phyloP scores from a whole-genome alignment of 2,888 invertebrate species.

The Halocaridina rubra region DNA sequence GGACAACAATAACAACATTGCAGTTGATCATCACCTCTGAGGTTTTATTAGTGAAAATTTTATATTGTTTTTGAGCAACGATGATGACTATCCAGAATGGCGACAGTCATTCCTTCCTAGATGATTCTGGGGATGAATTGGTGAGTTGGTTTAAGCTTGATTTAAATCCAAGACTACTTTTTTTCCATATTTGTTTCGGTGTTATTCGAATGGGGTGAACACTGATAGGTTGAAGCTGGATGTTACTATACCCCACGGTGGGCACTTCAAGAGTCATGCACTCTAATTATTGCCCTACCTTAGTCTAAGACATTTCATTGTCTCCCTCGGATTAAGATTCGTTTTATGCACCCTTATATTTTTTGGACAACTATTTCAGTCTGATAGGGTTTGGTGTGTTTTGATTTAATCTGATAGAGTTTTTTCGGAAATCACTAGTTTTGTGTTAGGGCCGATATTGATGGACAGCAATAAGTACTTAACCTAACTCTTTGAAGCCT shows the following conservation, averaged over 20 bases:
- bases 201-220: background rate
- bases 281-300: background rate
- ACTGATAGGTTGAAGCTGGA: background rate
- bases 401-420: too few relatives aligned
- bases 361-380: too few relatives aligned
- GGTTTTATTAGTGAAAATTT: background rate
- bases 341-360: too few relatives aligned
- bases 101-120: constrained; percentile 18
- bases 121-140: constrained; percentile 25
- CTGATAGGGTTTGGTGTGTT: too few relatives aligned
- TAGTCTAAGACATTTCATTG: too few relatives aligned
- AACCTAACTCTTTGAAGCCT: too few relatives aligned
- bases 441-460: too few relatives aligned
- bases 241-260: background rate
- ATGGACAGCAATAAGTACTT: too few relatives aligned
- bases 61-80: background rate
- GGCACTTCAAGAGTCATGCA: background rate
- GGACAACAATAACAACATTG: too few relatives aligned
- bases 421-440: too few relatives aligned
- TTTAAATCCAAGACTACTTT: background rate
- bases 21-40: background rate
- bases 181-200: background rate
- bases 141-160: constrained; percentile 27
- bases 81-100: constrained; percentile 31
- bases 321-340: too few relatives aligned